Percentiles rank a stretch among this genome's conserved stretches.
Evolutionary conservation across 2,888 invertebrate genomes (phyloP).

Genomic region (Cristatella mucedo): DNA sequence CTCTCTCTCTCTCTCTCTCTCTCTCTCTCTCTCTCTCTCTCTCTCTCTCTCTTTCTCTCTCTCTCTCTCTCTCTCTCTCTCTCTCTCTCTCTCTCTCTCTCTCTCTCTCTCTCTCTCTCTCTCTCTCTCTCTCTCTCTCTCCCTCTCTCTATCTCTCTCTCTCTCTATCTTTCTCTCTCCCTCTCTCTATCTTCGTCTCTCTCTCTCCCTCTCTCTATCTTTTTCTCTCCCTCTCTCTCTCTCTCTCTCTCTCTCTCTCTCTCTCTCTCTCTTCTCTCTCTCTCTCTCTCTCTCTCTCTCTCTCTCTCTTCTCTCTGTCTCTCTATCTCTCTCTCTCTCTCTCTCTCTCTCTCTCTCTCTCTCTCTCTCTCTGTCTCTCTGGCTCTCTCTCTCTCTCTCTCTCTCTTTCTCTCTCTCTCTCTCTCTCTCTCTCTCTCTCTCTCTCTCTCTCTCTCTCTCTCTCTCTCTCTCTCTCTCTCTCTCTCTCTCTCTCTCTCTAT

Average conservation of each 20-base stretch:
- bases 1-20: not conserved
- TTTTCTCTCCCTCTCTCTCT: not conserved
- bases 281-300: not conserved
- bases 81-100: not conserved
- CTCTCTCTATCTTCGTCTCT: too few species aligned
- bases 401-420: not conserved
- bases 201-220: not conserved
- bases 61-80: constrained; percentile 1
- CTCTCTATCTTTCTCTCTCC: too few species aligned
- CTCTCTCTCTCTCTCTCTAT: too few species aligned
- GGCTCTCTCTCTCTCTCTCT: not conserved
- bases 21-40: not conserved
- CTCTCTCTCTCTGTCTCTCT: not conserved
- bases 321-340: too few species aligned
- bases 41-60: not conserved
- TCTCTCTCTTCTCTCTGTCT: not conserved
- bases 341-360: not conserved
- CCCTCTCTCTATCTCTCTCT: too few species aligned
- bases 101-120: not conserved
- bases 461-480: not conserved
- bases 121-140: not conserved
- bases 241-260: not conserved
- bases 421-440: not conserved
- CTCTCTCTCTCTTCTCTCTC: constrained; percentile 1
- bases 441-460: not conserved